Percentiles rank a stretch among this genome's conserved stretches.
phyloP scores from a whole-genome alignment of 2,797 vertebrate species.

The Coregonus suidteri region DNA sequence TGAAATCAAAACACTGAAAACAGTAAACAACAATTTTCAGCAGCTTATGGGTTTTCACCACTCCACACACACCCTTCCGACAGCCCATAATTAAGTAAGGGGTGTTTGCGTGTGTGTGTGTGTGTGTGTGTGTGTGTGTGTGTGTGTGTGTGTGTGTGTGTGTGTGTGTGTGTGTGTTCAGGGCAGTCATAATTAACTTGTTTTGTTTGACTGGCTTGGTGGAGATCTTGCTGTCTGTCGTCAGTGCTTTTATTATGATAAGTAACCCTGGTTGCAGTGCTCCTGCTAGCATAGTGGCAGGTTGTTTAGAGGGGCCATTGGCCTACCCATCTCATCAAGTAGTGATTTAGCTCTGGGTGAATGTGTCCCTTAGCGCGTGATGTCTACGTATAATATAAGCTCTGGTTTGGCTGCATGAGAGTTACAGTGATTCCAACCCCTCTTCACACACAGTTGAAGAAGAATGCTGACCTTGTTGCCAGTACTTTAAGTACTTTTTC shows the following conservation, averaged over 20 bases:
- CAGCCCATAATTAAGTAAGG: slow-evolving; percentile 57
- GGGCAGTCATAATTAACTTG: too few species aligned
- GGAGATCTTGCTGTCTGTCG: too few species aligned
- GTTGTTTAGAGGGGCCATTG: too few species aligned
- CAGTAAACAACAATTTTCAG: slow-evolving; percentile 76
- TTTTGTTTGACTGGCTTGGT: too few species aligned
- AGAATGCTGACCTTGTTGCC: slow-evolving; percentile 33
- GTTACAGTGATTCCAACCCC: slow-evolving; percentile 2
- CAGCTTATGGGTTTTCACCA: slow-evolving; percentile 66
- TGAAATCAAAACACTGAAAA: slow-evolving; percentile 21
- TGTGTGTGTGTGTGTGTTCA: slow-evolving; percentile 29
- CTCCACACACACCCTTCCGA: slow-evolving; percentile 28
- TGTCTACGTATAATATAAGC: slow-evolving; percentile 23
- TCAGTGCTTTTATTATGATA: too few species aligned
- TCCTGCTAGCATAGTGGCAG: too few species aligned
- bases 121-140: slow-evolving; percentile 12
- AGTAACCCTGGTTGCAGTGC: too few species aligned
- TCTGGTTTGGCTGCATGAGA: slow-evolving; percentile 7
- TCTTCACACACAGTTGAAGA: slow-evolving; percentile 22
- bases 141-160: slow-evolving; percentile 28
- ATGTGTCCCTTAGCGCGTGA: slow-evolving; percentile 23
- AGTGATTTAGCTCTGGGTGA: slow-evolving; percentile 43
- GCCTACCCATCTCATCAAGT: slow-evolving; percentile 17
- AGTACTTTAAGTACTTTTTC: slow-evolving; percentile 7
- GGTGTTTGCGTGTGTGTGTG: slow-evolving; percentile 5